Percentiles rank a stretch among this genome's conserved stretches.
Evolutionary conservation across 2,888 invertebrate genomes (phyloP).

Genomic region (Bombylius major): DNA sequence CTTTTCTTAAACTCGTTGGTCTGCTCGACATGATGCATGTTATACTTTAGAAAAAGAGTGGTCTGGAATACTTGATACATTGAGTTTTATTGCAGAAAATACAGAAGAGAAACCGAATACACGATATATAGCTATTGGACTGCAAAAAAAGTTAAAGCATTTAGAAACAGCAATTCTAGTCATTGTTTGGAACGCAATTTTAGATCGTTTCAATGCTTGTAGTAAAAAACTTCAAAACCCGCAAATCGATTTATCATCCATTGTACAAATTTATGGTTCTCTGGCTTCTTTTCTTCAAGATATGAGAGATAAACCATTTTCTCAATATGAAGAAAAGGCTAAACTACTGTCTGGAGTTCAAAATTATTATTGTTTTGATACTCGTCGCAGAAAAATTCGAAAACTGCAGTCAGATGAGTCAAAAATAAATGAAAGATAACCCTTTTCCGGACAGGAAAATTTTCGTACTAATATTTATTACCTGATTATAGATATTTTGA

Average conservation of each 20-base stretch:
- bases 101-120: conserved; percentile 7
- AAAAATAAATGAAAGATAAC: not conserved
- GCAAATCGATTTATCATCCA: no score
- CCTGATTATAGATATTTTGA: no score
- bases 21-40: not conserved
- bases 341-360: not conserved
- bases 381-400: not conserved
- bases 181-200: conserved; percentile 10
- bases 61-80: conserved; percentile 13
- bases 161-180: conserved; percentile 12
- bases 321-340: not conserved
- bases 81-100: conserved; percentile 9
- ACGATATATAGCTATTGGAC: conserved; percentile 4
- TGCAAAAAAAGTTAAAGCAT: conserved; percentile 7
- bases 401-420: not conserved
- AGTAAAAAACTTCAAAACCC: not conserved
- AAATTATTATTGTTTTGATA: not conserved
- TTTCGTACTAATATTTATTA: not conserved
- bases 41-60: conserved; percentile 7
- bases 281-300: no score
- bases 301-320: not conserved
- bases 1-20: not conserved
- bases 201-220: not conserved
- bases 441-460: not conserved
- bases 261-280: no score